These are phyloP conservation scores for Andrena bucephala DNA, from an alignment of 2,888 invertebrate genomes.

Conservation along the genomic window DNA sequence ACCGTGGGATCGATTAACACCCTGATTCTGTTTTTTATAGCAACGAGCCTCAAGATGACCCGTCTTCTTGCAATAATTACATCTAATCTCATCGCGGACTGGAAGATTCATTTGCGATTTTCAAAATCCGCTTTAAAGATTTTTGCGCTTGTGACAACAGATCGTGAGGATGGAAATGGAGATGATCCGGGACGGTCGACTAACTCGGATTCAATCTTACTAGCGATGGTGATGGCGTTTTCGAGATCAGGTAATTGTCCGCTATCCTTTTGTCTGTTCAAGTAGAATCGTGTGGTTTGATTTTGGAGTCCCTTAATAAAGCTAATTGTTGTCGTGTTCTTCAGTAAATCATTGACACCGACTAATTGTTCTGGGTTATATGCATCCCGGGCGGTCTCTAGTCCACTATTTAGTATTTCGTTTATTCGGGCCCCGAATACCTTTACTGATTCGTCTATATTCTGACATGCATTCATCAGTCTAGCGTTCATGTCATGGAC, in stretches of 20 bases:
- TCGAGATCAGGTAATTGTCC: neutral
- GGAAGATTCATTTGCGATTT: neutral
- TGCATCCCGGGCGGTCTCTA: neutral
- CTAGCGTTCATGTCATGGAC: neutral
- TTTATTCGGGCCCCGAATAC: neutral
- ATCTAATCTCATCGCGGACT: neutral
- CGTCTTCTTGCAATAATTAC: neutral
- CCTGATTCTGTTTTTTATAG: neutral
- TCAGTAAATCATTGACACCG: neutral
- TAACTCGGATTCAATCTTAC: neutral
- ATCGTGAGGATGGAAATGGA: neutral
- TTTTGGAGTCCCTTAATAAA: neutral
- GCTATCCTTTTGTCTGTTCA: neutral
- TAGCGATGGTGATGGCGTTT: neutral
- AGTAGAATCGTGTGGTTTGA: neutral
- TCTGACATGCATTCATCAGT: neutral
- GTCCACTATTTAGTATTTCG: neutral
- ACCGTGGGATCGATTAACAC: too few species aligned
- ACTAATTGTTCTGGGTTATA: neutral
- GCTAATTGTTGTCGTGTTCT: neutral
- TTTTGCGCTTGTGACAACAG: neutral
- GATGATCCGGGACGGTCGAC: rapidly evolving
- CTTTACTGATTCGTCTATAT: neutral
- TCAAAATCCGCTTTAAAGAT: neutral
- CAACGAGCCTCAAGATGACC: neutral